phyloP scores from a whole-genome alignment of 2,113 vertebrate genomes.

The Eubucco bourcierii region DNA sequence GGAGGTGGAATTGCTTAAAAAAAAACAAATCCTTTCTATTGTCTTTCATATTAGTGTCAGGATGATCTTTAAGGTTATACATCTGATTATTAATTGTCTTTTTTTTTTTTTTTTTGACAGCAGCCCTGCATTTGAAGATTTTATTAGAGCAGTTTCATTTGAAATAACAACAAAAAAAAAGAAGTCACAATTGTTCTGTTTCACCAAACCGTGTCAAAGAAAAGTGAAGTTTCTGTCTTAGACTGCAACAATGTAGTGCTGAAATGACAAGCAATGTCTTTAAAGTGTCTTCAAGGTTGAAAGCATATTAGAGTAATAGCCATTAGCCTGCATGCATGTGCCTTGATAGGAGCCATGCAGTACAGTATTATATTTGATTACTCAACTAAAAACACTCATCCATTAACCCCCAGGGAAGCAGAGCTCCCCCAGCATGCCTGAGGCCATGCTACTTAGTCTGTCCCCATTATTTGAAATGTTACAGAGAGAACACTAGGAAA shows the following conservation, averaged over 20 bases:
- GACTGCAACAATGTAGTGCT: background rate
- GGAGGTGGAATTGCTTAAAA: fast-evolving
- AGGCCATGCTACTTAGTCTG: background rate
- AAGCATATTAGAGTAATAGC: constrained; percentile 59
- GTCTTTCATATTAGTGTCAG: background rate
- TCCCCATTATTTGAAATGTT: constrained; percentile 36
- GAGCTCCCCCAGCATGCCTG: background rate
- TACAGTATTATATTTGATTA: constrained; percentile 59
- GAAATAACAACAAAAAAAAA: background rate
- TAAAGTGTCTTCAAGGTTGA: constrained; percentile 56
- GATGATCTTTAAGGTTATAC: background rate
- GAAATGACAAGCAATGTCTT: constrained; percentile 33
- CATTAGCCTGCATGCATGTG: constrained; percentile 32
- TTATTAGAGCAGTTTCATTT: background rate
- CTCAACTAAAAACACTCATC: constrained; percentile 41
- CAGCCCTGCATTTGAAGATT: background rate
- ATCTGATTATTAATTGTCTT: background rate
- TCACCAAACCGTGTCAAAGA: background rate
- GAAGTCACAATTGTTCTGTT: background rate
- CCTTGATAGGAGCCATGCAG: background rate
- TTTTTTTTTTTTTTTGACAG: background rate
- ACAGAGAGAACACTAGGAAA: background rate
- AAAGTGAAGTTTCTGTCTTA: constrained; percentile 1
- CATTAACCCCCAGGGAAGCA: constrained; percentile 42
- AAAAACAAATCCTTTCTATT: background rate